Evolutionary conservation across 2,888 invertebrate genomes (phyloP), one percentile per base, ranked within the genome.

Genomic region (Lepidochrysops patricia): DNA sequence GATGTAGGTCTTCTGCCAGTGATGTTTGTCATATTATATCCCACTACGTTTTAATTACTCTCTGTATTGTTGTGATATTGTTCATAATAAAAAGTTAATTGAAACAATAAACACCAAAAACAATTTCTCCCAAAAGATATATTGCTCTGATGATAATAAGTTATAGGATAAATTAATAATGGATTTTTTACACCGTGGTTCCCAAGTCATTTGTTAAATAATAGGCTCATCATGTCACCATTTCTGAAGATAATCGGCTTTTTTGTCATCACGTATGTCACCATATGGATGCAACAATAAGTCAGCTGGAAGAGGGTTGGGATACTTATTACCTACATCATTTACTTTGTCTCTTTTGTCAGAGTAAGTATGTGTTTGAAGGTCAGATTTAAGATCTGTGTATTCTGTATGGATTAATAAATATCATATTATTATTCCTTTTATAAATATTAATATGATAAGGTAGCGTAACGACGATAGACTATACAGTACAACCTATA

Each of bases 251-350:
- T 54, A 54, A 54, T 54, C 27, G 27, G 15, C 29, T 27, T 29
- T 57, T 29, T 64, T 63, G 58, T 58, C 58, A 58, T 34, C 50
- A 26, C 50, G 58, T 58, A 57, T 56, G 60, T 58, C 58, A 63
- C 62, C 66, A 66, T 64, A 64, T 63, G 66, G 66, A 34, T 12
- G 35, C 60, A 19, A 52, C 49, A 50, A 62, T 60, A 61, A 49
- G 23, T 62, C 65, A 64, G 64, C 61, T 66, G 62, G 62, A 49
- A 58, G 61, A 61, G 57, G 57, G 19, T 56, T 34, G 27, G 19
- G 19, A 56, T 52, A 56, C 23, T 27, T 57, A 60, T 62, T 58
- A 58, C 61, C 13, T 13, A 58, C n/a, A 50, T 50, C 23, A 25
- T 58, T 34, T n/a, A 32, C 13, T 26, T 15, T 58, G 23, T 35